Evolutionary conservation across 2,797 vertebrate genomes (phyloP).

Genomic region (Lemur catta): DNA sequence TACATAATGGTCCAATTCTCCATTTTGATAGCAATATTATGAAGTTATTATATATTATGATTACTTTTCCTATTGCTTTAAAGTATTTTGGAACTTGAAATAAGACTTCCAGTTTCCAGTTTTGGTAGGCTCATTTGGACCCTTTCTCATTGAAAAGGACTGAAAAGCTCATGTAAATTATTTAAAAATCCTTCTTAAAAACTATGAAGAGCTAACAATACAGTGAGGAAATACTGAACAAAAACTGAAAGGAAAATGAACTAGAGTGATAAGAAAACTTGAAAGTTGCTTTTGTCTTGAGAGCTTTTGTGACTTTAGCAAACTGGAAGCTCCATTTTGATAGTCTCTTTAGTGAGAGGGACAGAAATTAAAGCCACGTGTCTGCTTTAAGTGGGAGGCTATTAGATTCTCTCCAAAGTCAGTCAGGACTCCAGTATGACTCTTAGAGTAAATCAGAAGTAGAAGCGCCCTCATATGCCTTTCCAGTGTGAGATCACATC

Average conservation of each 20-base stretch:
- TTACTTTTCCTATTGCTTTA: neutral
- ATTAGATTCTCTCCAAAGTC: neutral
- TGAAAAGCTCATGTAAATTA: neutral
- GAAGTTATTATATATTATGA: neutral
- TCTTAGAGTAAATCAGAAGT: neutral
- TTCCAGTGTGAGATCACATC: neutral
- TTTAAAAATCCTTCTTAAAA: neutral
- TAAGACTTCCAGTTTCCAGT: neutral
- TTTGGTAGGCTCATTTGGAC: neutral
- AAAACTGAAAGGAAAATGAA: neutral
- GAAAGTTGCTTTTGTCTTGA: neutral
- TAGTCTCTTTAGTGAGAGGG: neutral
- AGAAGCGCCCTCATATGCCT: neutral
- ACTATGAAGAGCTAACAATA: neutral
- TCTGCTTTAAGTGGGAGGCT: neutral
- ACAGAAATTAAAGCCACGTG: neutral
- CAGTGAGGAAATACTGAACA: neutral
- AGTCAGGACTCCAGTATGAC: neutral
- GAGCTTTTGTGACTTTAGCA: neutral
- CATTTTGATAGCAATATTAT: neutral
- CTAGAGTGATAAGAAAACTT: neutral
- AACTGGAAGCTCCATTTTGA: neutral
- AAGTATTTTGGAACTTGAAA: constrained; percentile 8
- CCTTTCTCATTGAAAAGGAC: neutral
- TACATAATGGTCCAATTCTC: neutral